Base-by-base conservation (phyloP, 2,113 vertebrate species). In the Odocoileus hemionus region DNA sequence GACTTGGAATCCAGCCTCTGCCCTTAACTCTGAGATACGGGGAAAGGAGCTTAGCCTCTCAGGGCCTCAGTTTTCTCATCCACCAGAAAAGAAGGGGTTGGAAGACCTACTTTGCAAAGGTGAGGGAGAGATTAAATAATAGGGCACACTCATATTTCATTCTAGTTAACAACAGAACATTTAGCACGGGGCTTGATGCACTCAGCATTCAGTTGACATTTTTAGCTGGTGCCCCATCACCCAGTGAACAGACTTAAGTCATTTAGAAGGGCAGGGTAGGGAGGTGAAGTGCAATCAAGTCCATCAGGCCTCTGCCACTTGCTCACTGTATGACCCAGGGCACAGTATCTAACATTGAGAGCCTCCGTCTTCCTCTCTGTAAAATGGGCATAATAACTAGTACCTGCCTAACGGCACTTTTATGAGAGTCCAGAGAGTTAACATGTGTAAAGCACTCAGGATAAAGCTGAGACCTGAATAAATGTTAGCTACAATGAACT, bases 391-490 rank as follows among this genome's bases (percentile, higher is more conserved):
- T 36, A 39, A 26, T 15, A 87, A 83, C 28, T 4, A 9, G 19
- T 2, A 14, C 6, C 76, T 15, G 7, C 28, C 21, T 25, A 12
- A 39, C 0, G 1, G 26, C 5, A 23, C 43, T 47, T 78, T 54
- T 7, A n/a, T 1, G 12, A 54, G 70, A 60, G 86, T n/a, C 25
- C 15, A 52, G 55, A 76, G 54, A 50, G 60, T 12, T 36, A 17
- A 33, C n/a, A 45, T 1, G 1, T 3, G 11, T 3, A 15, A 43
- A 30, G 36, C 36, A 70, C 26, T 60, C 9, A 33, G 39, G 5
- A n/a, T 3, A 83, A 61, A 3, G 28, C 28, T 54, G 25, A 6
- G 3, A 33, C 21, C 50, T 14, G 33, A 43, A 8, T 10, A 14
- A 36, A 58, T 3, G 23, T 39, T 19, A 45, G 28, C 14, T 39